These are phyloP conservation scores for Penaeus vannamei DNA, from an alignment of 1,140 invertebrate genomes.

Conservation along the genomic window DNA sequence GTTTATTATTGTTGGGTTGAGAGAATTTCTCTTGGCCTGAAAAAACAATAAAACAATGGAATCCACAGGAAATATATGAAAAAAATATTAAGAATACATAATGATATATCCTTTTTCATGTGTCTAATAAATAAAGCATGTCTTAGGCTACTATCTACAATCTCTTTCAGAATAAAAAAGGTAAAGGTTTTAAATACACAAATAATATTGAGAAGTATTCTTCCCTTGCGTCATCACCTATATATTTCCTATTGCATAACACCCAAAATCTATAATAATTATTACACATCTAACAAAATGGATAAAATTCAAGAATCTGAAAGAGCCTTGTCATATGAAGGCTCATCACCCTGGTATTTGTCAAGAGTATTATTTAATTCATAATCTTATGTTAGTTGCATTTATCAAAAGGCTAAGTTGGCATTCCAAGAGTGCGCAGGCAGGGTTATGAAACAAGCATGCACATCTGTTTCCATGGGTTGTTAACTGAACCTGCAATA, in stretches of 20 bases:
- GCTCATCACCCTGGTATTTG: slow-evolving; percentile 51
- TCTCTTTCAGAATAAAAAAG: slow-evolving; percentile 7
- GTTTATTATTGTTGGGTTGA: slow-evolving; percentile 75
- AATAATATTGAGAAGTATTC: slow-evolving; percentile 50
- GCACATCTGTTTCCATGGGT: slow-evolving; percentile 54
- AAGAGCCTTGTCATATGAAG: slow-evolving; percentile 39
- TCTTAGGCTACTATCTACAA: no score
- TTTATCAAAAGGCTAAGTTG: slow-evolving; percentile 61
- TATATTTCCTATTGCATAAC: slow-evolving; percentile 47
- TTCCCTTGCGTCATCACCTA: slow-evolving; percentile 54
- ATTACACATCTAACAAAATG: slow-evolving; percentile 43
- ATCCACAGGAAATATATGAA: slow-evolving; percentile 54
- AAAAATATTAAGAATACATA: slow-evolving; percentile 29
- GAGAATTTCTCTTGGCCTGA: slow-evolving; percentile 75
- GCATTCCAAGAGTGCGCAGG: slow-evolving; percentile 61
- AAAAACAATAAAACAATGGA: slow-evolving; percentile 64
- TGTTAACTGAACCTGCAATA: slow-evolving; percentile 30
- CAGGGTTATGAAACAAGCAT: slow-evolving; percentile 62
- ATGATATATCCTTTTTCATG: slow-evolving; percentile 6
- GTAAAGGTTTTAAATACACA: slow-evolving; percentile 7
- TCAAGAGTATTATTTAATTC: slow-evolving; percentile 53
- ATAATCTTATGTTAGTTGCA: slow-evolving; percentile 60
- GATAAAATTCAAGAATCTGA: slow-evolving; percentile 9
- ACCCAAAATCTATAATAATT: slow-evolving; percentile 34
- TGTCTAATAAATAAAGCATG: background rate